A percentile compares a stretch with the other conserved stretches of the same genome.
These are phyloP conservation scores for Alentia gelatinosa DNA, from an alignment of 2,888 invertebrate genomes.

Conservation along the genomic window DNA sequence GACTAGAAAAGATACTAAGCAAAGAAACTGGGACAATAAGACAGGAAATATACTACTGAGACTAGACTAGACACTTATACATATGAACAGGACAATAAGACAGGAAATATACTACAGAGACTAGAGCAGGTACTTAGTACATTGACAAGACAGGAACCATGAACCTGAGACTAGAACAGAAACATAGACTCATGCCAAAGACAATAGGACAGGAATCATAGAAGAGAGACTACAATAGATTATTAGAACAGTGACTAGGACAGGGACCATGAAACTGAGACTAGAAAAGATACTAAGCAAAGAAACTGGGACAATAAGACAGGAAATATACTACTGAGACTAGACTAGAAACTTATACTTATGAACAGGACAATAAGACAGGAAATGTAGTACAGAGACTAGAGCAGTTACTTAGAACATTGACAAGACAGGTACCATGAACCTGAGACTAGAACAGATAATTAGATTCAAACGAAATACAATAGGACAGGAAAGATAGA, in stretches of 20 bases:
- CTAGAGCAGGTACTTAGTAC: neutral
- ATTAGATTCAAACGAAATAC: neutral
- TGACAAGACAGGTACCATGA: no score
- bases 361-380: neutral
- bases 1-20: neutral
- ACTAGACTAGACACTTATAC: neutral
- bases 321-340: neutral
- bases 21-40: neutral
- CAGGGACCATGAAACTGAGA: neutral
- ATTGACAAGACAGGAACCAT: neutral
- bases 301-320: neutral
- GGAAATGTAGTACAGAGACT: neutral
- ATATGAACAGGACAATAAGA: neutral
- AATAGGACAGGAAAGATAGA: no score
- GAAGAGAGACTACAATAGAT: neutral
- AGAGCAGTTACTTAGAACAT: neutral
- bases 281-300: neutral
- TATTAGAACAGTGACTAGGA: neutral
- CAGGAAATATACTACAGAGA: neutral
- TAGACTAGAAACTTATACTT: neutral
- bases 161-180: no score
- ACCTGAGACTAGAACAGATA: neutral
- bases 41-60: neutral
- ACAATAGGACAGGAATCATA: no score
- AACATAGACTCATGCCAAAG: neutral